Percentiles rank a stretch among this genome's conserved stretches.
phyloP scores from a whole-genome alignment of 2,797 vertebrate genomes.

The Adrianichthys oophorus region DNA sequence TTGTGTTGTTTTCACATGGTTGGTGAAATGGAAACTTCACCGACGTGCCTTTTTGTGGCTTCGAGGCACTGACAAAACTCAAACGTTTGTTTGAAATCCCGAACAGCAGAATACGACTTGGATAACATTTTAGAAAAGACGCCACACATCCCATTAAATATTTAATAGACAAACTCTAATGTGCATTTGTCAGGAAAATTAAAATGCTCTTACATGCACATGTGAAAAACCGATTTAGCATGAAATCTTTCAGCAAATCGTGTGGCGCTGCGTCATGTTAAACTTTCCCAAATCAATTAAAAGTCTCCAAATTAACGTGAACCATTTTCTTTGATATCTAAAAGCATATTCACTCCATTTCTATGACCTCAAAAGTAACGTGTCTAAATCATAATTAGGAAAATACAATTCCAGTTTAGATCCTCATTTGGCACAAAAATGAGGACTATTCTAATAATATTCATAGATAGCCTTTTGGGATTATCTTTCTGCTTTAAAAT shows the following conservation, averaged over 20 bases:
- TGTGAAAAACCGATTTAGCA: not conserved
- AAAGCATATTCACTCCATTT: no score
- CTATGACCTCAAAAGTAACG: no score
- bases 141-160: not conserved
- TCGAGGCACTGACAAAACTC: constrained; percentile 3
- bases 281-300: no score
- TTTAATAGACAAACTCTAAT: not conserved
- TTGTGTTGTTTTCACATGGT: constrained; percentile 10
- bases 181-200: not conserved
- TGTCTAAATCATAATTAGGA: not conserved
- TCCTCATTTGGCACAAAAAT: not conserved
- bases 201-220: not conserved
- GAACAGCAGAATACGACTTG: not conserved
- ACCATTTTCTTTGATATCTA: no score
- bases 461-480: not conserved
- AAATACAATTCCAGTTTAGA: not conserved
- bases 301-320: no score
- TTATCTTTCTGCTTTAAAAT: not conserved
- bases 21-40: constrained; percentile 24
- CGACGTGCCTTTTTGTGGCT: constrained; percentile 1
- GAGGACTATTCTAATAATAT: not conserved
- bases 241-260: no score
- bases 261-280: no score
- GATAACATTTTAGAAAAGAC: not conserved
- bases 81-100: not conserved